Evolutionary conservation across 2,888 invertebrate genomes (phyloP), one percentile per base, ranked within the genome.

Genomic region (Nemapogon koenigi): DNA sequence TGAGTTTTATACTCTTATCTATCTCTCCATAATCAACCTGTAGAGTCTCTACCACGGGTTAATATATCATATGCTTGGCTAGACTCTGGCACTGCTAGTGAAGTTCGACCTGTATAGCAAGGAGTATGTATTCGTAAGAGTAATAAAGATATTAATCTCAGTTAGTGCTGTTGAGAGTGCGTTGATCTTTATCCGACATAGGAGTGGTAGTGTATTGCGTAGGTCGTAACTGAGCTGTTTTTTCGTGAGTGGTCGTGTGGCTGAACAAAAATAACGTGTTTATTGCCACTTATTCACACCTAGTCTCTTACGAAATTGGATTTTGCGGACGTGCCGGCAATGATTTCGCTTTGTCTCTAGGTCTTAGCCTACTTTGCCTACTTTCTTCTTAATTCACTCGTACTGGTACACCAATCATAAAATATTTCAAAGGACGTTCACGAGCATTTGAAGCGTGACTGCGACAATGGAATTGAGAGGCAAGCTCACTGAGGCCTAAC

Each of bases 71-170:
- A n/a, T n/a, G n/a, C n/a, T n/a, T n/a, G n/a, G n/a, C n/a, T n/a
- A n/a, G n/a, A n/a, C n/a, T n/a, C n/a, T n/a, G n/a, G n/a, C n/a
- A n/a, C n/a, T n/a, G n/a, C n/a, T n/a, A n/a, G n/a, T n/a, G n/a
- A n/a, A n/a, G n/a, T n/a, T n/a, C n/a, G n/a, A n/a, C n/a, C n/a
- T n/a, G n/a, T n/a, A n/a, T n/a, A n/a, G n/a, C n/a, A n/a, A n/a
- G n/a, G n/a, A n/a, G n/a, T 62, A 57, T 47, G 53, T 51, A 57
- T 57, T 59, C 52, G 56, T 55, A 57, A 53, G 53, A 51, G 49
- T 49, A 50, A 50, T 53, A 54, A 53, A 57, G 58, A 61, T 60
- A 55, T 50, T 55, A n/a, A 62, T 59, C 56, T 41, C 31, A 31
- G n/a, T 51, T 50, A 45, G 47, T 56, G 54, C 57, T 51, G 56